Conservation (phyloP, 2,888 invertebrate genomes). For the Tanypteryx hageni region DNA sequence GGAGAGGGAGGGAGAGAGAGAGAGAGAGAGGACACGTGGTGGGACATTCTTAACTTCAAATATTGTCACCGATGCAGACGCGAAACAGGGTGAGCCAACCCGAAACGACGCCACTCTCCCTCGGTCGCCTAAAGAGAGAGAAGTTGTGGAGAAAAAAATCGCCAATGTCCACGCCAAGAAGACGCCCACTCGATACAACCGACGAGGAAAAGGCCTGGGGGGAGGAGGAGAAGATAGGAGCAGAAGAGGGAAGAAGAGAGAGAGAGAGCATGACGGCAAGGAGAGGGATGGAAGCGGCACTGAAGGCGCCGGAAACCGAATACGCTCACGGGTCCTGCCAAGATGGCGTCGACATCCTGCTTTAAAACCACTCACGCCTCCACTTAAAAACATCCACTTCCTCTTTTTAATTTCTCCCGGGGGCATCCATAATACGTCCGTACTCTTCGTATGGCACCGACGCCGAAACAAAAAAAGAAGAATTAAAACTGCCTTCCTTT, state of each 20-base stretch:
- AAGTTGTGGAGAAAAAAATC: neutral
- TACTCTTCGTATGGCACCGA: too few relatives aligned
- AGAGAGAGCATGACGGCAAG: neutral
- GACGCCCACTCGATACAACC: neutral
- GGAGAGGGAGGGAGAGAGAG: too few relatives aligned
- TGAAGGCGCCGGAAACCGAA: constrained; percentile 12
- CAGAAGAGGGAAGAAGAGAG: neutral
- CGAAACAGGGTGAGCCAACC: neutral
- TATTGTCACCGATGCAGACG: constrained; percentile 11
- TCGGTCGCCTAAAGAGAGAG: neutral
- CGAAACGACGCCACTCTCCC: neutral
- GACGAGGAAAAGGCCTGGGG: neutral
- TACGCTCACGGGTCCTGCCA: neutral
- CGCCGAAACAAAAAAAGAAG: neutral
- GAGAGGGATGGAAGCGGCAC: neutral
- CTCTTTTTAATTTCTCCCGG: constrained; percentile 5
- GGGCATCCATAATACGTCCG: too few relatives aligned
- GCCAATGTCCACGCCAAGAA: neutral
- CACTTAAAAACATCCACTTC: neutral
- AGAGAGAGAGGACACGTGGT: too few relatives aligned
- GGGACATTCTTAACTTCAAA: neutral
- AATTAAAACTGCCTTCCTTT: neutral
- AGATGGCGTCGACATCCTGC: constrained; percentile 17
- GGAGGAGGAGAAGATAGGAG: neutral
- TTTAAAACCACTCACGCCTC: constrained; percentile 18